Conservation (phyloP, 2,797 vertebrate genomes). For the Pseudochaenichthys georgianus region DNA sequence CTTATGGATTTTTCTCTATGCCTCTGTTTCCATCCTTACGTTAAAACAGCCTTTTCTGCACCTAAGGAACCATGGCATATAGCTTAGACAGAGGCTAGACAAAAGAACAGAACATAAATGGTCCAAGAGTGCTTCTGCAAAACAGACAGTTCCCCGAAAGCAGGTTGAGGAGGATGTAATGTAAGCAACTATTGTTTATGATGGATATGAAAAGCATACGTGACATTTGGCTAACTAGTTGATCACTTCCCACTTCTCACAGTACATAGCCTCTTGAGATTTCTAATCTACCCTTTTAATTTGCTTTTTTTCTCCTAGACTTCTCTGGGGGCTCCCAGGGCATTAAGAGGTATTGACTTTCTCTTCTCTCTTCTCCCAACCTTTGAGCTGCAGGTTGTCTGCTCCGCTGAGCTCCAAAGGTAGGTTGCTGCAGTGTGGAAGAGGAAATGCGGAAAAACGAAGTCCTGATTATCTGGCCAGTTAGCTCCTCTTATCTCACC, state of each 20-base stretch:
- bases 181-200: not conserved
- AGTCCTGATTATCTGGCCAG: conserved; percentile 66
- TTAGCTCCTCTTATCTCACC: conserved; percentile 63
- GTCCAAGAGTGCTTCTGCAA: not conserved
- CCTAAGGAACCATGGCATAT: conserved; percentile 9
- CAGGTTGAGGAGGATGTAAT: not conserved
- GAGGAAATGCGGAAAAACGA: conserved; percentile 46
- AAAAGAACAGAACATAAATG: conserved; percentile 2
- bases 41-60: not conserved
- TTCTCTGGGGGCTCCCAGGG: conserved; percentile 42
- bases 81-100: conserved; percentile 1
- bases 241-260: not conserved
- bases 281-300: conserved; percentile 21
- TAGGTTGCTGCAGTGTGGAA: conserved; percentile 22
- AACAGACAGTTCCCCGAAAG: not conserved
- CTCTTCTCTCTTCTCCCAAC: conserved; percentile 47
- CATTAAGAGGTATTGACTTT: conserved; percentile 61
- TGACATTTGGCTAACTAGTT: not conserved
- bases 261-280: not conserved
- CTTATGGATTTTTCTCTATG: conserved; percentile 40
- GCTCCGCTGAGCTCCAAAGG: conserved; percentile 66
- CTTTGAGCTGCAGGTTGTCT: conserved; percentile 58
- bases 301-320: conserved; percentile 21
- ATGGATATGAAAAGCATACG: not conserved
- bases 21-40: conserved; percentile 15